phyloP scores from a whole-genome alignment of 92 coral and sea anemone species.

The Umimayanthus chanpuru region DNA sequence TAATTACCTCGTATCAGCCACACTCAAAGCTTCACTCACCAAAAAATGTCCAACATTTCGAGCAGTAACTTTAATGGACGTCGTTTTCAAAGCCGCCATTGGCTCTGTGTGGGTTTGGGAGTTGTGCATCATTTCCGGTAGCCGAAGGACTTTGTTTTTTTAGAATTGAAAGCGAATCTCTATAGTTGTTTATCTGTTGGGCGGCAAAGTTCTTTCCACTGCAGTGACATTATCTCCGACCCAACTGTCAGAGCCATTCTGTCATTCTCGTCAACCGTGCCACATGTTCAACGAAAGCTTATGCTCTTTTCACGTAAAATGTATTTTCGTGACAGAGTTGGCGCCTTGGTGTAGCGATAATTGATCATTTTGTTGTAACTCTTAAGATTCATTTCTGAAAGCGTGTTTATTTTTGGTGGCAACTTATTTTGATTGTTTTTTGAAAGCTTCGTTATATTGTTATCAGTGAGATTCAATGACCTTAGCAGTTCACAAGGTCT shows the following conservation, averaged over 20 bases:
- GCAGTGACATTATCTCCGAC: neutral
- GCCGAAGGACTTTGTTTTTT: neutral
- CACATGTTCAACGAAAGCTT: neutral
- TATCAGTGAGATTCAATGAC: neutral
- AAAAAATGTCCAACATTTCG: neutral
- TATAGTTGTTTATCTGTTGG: neutral
- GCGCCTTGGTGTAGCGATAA: neutral
- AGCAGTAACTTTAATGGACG: neutral
- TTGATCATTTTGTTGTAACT: neutral
- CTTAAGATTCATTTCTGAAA: neutral
- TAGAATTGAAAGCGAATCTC: neutral
- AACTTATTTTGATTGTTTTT: conserved; percentile 11
- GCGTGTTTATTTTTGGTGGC: conserved; percentile 8
- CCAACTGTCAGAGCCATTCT: neutral
- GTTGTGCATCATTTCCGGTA: neutral
- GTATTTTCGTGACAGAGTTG: neutral
- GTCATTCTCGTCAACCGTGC: neutral
- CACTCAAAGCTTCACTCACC: neutral
- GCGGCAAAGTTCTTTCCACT: neutral
- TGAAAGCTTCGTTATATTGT: neutral
- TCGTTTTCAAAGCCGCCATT: neutral
- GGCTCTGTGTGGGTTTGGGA: neutral
- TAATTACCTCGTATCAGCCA: neutral
- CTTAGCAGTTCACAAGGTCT: neutral
- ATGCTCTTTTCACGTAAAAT: neutral